Conservation (phyloP, 1,140 invertebrate genomes). For the Aradophagus sp. region DNA sequence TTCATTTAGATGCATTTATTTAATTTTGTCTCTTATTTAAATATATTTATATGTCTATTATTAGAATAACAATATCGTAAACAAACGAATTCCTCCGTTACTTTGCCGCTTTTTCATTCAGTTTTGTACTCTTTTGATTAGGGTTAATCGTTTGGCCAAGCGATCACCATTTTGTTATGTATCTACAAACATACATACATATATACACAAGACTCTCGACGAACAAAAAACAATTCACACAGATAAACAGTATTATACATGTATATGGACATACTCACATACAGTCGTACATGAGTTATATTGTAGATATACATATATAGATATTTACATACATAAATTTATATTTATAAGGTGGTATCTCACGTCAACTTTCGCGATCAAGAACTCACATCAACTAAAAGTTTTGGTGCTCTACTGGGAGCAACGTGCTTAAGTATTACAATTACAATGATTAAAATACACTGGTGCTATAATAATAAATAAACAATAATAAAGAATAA, state of each 20-base stretch:
- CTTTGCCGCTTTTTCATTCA: slow-evolving; percentile 61
- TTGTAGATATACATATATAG: slow-evolving; percentile 29
- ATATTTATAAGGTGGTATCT: too few species aligned
- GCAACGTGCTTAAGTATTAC: too few species aligned
- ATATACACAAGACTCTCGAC: slow-evolving; percentile 47
- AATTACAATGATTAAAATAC: too few species aligned
- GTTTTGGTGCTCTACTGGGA: too few species aligned
- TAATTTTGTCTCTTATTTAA: too few species aligned
- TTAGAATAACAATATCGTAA: slow-evolving; percentile 62
- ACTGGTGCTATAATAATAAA: too few species aligned
- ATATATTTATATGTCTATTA: slow-evolving; percentile 51
- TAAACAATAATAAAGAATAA: too few species aligned
- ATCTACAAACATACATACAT: slow-evolving; percentile 57
- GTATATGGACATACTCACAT: slow-evolving; percentile 17
- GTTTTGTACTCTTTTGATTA: slow-evolving; percentile 75
- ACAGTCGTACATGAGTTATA: background rate
- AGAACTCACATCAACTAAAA: too few species aligned
- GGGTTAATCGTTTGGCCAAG: slow-evolving; percentile 68
- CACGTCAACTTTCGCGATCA: too few species aligned
- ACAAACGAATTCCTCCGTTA: slow-evolving; percentile 62
- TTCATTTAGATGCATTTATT: too few species aligned
- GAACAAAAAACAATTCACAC: slow-evolving; percentile 43
- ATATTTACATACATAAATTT: too few species aligned
- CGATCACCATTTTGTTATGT: slow-evolving; percentile 61
- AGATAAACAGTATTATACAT: slow-evolving; percentile 29